Percentiles rank a stretch among this genome's conserved stretches.
These are phyloP conservation scores for Conus canariensis DNA, from an alignment of 2,888 invertebrate genomes.

Conservation along the genomic window DNA sequence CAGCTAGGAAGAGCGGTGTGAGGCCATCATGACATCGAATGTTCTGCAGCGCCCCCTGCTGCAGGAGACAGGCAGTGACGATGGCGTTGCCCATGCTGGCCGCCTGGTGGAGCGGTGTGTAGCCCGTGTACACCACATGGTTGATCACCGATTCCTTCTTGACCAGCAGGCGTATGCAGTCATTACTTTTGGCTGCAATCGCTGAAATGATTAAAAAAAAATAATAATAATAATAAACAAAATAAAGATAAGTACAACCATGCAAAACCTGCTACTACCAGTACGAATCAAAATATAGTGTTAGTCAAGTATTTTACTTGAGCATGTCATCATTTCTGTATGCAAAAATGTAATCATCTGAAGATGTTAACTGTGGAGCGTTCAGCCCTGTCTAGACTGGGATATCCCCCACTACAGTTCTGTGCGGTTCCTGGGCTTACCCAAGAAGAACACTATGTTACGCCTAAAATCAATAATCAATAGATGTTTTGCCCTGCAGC, in stretches of 20 bases:
- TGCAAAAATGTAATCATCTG: no score
- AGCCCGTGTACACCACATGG: constrained; percentile 65
- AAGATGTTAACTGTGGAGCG: no score
- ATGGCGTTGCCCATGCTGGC: constrained; percentile 57
- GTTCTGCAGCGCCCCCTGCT: constrained; percentile 65
- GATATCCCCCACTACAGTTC: no score
- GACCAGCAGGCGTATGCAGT: constrained; percentile 64
- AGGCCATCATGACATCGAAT: constrained; percentile 68
- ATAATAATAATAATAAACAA: not conserved
- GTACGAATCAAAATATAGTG: no score
- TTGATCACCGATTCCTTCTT: constrained; percentile 69
- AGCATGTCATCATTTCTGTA: no score
- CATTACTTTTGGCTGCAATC: constrained; percentile 55
- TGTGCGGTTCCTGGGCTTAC: no score
- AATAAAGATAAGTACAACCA: not conserved
- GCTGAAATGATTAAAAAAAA: constrained; percentile 57
- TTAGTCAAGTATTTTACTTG: no score
- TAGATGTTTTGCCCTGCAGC: no score
- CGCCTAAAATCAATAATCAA: no score
- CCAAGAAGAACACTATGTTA: no score
- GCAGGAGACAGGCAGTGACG: constrained; percentile 38
- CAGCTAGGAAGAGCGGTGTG: constrained; percentile 76
- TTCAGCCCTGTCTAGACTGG: no score
- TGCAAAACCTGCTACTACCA: not conserved
- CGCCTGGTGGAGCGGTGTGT: constrained; percentile 70